Percentiles rank a stretch among this genome's conserved stretches.
Evolutionary conservation across 1,140 invertebrate genomes (phyloP).

Genomic region (Neuroterus valhalla): DNA sequence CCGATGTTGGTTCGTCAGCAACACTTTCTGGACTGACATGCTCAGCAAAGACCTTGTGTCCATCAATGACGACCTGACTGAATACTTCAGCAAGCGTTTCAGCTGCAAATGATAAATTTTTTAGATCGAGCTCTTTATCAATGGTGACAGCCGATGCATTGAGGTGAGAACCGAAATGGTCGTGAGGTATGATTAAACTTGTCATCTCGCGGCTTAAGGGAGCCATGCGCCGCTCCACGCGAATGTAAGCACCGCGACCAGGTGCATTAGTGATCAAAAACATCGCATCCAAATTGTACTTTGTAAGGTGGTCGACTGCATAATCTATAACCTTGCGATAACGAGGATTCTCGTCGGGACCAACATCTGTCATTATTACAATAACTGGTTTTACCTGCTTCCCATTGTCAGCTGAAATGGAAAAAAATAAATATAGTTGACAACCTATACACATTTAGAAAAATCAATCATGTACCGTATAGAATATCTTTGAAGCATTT

Average conservation of each 20-base stretch:
- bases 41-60: too few species aligned
- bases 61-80: too few species aligned
- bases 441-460: neutral
- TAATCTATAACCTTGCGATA: too few species aligned
- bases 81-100: too few species aligned
- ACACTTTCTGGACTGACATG: too few species aligned
- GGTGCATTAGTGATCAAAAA: too few species aligned
- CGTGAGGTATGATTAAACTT: neutral
- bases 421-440: neutral
- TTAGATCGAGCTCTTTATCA: too few species aligned
- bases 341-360: too few species aligned
- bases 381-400: constrained; percentile 44
- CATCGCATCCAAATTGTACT: too few species aligned
- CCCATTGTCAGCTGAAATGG: constrained; percentile 8
- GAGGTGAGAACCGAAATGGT: neutral
- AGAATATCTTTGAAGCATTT: constrained; percentile 11
- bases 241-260: too few species aligned
- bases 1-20: neutral
- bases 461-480: neutral
- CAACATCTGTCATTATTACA: constrained; percentile 16
- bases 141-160: neutral
- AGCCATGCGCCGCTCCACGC: neutral
- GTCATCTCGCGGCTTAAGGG: neutral
- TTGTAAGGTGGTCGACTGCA: too few species aligned
- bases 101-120: too few species aligned